Percentiles rank a stretch among this genome's conserved stretches.
Evolutionary conservation across 2,888 invertebrate species (phyloP).

Genomic region (Epinotia brunnichana): DNA sequence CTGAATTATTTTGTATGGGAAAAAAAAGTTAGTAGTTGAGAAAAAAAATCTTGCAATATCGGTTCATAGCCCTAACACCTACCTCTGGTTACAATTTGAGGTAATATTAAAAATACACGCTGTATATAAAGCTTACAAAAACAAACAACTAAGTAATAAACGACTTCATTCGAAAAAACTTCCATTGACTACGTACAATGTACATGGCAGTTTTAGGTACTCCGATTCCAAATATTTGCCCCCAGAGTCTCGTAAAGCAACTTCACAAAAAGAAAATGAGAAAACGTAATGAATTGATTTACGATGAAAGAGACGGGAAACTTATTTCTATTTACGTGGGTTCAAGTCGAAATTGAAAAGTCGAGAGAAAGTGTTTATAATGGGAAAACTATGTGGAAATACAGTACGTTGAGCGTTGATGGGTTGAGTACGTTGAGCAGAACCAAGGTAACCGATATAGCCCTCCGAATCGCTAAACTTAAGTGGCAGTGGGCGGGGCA

Average conservation of each 20-base stretch:
- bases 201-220: constrained; percentile 8
- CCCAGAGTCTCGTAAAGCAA: constrained; percentile 10
- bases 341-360: constrained; percentile 14
- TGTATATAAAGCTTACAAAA: no score
- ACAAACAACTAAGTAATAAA: neutral
- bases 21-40: no score
- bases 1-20: no score
- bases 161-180: neutral
- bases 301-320: constrained; percentile 18
- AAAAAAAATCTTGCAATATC: no score
- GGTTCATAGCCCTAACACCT: no score
- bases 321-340: constrained; percentile 30
- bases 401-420: neutral
- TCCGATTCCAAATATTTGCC: constrained; percentile 13
- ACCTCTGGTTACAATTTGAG: no score
- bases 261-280: constrained; percentile 32
- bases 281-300: constrained; percentile 42
- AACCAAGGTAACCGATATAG: no score
- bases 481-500: no score
- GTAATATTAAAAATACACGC: no score
- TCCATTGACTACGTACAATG: neutral
- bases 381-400: neutral
- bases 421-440: no score
- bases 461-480: no score
- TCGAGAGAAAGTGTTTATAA: neutral